Base-by-base conservation (phyloP, 2,888 invertebrate species). In the Iselma pallidipennis region DNA sequence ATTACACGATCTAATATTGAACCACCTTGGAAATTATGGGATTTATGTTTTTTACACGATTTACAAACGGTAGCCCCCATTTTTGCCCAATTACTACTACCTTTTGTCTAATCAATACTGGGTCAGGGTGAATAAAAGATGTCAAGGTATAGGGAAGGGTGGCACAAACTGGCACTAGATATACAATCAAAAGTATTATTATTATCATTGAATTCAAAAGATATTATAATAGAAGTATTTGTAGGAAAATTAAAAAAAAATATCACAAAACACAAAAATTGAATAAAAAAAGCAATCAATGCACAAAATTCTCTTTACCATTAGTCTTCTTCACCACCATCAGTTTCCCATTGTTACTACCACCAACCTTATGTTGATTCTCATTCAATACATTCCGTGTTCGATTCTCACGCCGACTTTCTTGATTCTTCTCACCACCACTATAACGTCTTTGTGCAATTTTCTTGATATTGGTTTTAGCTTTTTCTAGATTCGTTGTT, bases 1-100 rank as follows among this genome's bases (percentile, higher is more conserved):
- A 95, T 94, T 66, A 95, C 95, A 50, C 94, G 86, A 79, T 95
- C 95, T 74, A 95, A 87, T 63, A 94, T 94, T 33, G 93, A 92
- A 56, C 94, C 93, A 48, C 87, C 86, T 68, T 85, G 84, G 31
- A 75, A 71, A 19, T 66, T 67, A 53, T 84, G 83, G 64, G 78
- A 80, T 62, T 83, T 83, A 7, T 83, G 81, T 65, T 76, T 78
- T 26, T 71, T 74, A 55, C 76, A 78, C 0, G 76, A 74, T 55
- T 85, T 84, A 72, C 85, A 82, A 31, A 84, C 71, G 72, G 83
- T 83, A 29, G 83, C 77, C 14, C 84, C 82, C 83, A 82, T 82
- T 48, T 65, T 65, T 52, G 51, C 62, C 57, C 45, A 53, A 54
- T 57, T 16, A 10, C 14, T 12, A 6, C 6, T 28, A 25, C 45